These are phyloP conservation scores for Monodelphis domestica DNA, from an alignment of 2,797 vertebrate genomes.

Conservation along the genomic window DNA sequence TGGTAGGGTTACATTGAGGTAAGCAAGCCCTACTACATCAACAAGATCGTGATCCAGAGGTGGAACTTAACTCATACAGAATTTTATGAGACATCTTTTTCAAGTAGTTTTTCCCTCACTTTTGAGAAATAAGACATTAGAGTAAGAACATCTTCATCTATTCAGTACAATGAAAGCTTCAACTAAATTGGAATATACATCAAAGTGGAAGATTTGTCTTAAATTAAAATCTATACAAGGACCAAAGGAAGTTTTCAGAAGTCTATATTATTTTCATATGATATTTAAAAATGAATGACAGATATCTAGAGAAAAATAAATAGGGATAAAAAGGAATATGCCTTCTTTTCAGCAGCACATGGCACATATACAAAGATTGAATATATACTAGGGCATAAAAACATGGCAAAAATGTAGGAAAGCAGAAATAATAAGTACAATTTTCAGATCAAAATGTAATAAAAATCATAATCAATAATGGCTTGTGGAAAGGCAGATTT, in stretches of 20 bases:
- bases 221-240: background rate
- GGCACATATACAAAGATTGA: too few species aligned
- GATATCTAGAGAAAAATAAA: too few species aligned
- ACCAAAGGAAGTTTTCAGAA: background rate
- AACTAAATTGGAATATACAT: background rate
- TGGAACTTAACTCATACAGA: background rate
- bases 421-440: too few species aligned
- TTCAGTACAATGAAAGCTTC: background rate
- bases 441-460: too few species aligned
- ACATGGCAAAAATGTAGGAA: too few species aligned
- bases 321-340: too few species aligned
- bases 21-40: background rate
- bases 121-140: background rate
- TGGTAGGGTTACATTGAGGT: background rate
- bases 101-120: background rate
- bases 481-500: too few species aligned
- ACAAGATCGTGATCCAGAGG: background rate
- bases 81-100: background rate
- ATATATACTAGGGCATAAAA: too few species aligned
- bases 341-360: too few species aligned
- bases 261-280: background rate
- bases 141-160: background rate
- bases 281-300: background rate
- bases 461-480: too few species aligned
- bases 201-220: background rate